These are phyloP conservation scores for Chaetoderma sp. DNA, from an alignment of 2,888 invertebrate genomes.

Conservation along the genomic window DNA sequence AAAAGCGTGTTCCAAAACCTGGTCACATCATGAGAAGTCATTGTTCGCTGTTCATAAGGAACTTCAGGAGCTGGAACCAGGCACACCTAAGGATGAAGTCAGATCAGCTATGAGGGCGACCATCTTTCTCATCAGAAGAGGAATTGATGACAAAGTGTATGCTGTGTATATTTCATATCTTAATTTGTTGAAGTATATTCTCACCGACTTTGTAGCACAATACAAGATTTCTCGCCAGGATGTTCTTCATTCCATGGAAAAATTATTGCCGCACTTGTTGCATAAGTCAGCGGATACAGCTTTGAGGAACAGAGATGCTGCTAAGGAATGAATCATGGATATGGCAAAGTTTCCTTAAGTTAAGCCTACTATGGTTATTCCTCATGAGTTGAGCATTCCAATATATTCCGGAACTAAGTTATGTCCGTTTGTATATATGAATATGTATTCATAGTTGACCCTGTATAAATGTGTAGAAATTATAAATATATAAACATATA, in stretches of 20 bases:
- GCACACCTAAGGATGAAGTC: conserved; percentile 61
- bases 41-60: conserved; percentile 62
- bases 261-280: conserved; percentile 60
- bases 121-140: conserved; percentile 60
- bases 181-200: too few relatives aligned
- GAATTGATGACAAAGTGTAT: conserved; percentile 67
- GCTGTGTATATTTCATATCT: conserved; percentile 50
- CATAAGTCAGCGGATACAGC: conserved; percentile 68
- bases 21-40: conserved; percentile 67
- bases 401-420: too few relatives aligned
- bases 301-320: conserved; percentile 62
- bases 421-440: too few relatives aligned
- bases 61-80: conserved; percentile 51
- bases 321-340: conserved; percentile 65
- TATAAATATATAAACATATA: too few relatives aligned
- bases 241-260: conserved; percentile 58
- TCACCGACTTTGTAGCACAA: too few relatives aligned
- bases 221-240: conserved; percentile 60
- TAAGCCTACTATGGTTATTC: too few relatives aligned
- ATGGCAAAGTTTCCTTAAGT: conserved; percentile 63
- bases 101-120: conserved; percentile 60
- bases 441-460: too few relatives aligned
- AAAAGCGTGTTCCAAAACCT: conserved; percentile 68
- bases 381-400: too few relatives aligned
- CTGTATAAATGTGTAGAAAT: too few relatives aligned